A percentile compares a stretch with the other conserved stretches of the same genome.
These are phyloP conservation scores for Xenopus tropicalis DNA, from an alignment of 2,113 vertebrate species.

Conservation along the genomic window UCB_Xtro_10.0 CM004446.2:32888501-32889000, in stretches of 20 bases:
- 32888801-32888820: constrained; percentile 31
- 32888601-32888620: constrained; percentile 31
- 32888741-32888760: constrained; percentile 38
- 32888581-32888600: constrained; percentile 1
- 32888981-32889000: no score
- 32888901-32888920: no score
- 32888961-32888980: no score
- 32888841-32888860: neutral
- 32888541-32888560: neutral
- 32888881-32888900: no score
- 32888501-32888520: no score
- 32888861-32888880: constrained; percentile 7
- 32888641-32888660: constrained; percentile 32
- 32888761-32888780: constrained; percentile 29
- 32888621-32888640: constrained; percentile 27
- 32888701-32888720: constrained; percentile 44
- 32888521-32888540: no score
- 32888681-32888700: constrained; percentile 42
- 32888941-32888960: no score
- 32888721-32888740: constrained; percentile 45
- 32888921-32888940: no score
- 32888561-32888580: neutral
- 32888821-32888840: constrained; percentile 26
- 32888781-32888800: constrained; percentile 42
- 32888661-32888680: constrained; percentile 35